Conservation (phyloP, 92 coral and sea anemone species). For the Epizoanthus ramosus region DNA sequence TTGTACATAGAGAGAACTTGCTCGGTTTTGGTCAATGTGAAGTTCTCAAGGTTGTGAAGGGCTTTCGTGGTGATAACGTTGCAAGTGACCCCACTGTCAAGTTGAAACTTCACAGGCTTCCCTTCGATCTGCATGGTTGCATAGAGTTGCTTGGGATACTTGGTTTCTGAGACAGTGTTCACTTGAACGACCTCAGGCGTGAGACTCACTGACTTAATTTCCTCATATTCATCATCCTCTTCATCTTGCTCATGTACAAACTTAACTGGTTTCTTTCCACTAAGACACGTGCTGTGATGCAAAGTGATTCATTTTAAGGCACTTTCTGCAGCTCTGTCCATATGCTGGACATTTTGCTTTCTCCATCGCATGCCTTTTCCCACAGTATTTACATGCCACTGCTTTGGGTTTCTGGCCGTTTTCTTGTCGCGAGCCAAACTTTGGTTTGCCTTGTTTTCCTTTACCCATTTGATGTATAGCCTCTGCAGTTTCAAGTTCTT, state of each 20-base stretch:
- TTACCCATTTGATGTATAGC: background rate
- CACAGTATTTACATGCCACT: conserved; percentile 30
- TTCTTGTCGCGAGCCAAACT: conserved; percentile 16
- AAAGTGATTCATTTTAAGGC: conserved; percentile 38
- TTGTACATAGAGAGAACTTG: conserved; percentile 32
- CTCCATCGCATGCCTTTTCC: conserved; percentile 1
- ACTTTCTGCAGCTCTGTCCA: conserved; percentile 37
- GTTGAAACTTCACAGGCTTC: conserved; percentile 36
- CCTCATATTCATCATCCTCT: conserved; percentile 8
- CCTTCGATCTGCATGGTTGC: conserved; percentile 33
- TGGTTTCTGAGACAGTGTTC: conserved; percentile 11
- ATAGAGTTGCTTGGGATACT: conserved; percentile 22
- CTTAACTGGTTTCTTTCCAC: background rate
- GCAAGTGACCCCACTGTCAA: conserved; percentile 43
- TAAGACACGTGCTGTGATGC: conserved; percentile 29
- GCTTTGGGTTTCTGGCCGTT: background rate
- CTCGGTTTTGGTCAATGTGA: background rate
- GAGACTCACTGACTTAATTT: conserved; percentile 24
- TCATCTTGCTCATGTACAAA: background rate
- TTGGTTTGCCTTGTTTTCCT: background rate
- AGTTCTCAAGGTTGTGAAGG: background rate
- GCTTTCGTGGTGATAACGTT: conserved; percentile 18
- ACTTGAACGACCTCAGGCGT: conserved; percentile 20
- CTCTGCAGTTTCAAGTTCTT: conserved; percentile 45
- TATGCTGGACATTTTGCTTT: conserved; percentile 33